Conservation (phyloP, 2,888 invertebrate genomes). For the Lysandra bellargus region DNA sequence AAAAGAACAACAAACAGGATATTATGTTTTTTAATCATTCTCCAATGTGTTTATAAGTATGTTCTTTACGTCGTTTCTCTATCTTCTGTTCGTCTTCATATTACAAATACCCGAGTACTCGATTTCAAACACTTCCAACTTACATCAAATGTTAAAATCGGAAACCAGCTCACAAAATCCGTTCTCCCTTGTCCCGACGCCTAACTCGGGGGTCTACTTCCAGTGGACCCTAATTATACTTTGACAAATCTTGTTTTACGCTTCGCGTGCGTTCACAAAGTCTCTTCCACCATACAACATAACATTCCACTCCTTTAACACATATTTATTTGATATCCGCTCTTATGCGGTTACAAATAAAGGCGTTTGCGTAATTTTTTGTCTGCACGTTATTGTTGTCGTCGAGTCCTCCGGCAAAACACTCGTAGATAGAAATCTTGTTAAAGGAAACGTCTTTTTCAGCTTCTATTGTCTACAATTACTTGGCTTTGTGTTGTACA, state of each 20-base stretch:
- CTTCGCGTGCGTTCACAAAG: conserved; percentile 70
- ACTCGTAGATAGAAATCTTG: conserved; percentile 76
- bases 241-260: conserved; percentile 77
- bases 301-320: conserved; percentile 33
- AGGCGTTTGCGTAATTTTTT: conserved; percentile 27
- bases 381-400: conserved; percentile 43
- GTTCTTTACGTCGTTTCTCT: background rate
- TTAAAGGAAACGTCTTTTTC: conserved; percentile 79
- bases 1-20: too few species aligned
- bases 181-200: background rate
- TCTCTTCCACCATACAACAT: conserved; percentile 59
- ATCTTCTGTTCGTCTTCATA: background rate
- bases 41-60: background rate
- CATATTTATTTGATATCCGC: conserved; percentile 36
- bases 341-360: conserved; percentile 35
- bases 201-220: conserved; percentile 45
- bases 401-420: conserved; percentile 66
- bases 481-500: conserved; percentile 63
- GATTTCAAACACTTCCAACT: conserved; percentile 33
- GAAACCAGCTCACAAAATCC: conserved; percentile 35
- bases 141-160: conserved; percentile 36
- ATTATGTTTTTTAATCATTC: too few species aligned
- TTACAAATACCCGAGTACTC: background rate
- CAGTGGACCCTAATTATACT: conserved; percentile 64
- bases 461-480: conserved; percentile 78